Conservation (phyloP, 2,113 vertebrate species). For the Bolborhynchus lineola region DNA sequence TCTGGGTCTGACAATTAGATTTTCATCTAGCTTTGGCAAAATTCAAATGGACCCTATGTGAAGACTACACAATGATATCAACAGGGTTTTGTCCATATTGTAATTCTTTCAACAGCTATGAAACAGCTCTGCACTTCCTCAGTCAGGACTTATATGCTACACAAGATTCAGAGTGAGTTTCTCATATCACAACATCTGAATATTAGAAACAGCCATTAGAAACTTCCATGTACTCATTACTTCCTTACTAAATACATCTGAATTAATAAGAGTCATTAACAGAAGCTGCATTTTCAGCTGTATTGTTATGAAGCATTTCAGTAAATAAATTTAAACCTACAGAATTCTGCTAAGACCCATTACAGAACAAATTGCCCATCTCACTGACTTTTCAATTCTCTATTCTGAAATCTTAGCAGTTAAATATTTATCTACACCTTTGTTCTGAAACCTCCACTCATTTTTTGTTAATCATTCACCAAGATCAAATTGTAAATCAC, state of each 20-base stretch:
- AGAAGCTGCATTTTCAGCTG: background rate
- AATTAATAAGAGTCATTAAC: background rate
- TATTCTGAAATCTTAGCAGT: background rate
- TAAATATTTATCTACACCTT: conserved; percentile 15
- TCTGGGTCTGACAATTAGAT: background rate
- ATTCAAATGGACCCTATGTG: background rate
- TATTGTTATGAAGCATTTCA: background rate
- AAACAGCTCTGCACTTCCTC: background rate
- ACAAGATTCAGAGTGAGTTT: background rate
- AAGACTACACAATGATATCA: background rate
- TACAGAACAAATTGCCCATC: background rate
- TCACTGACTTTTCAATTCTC: background rate
- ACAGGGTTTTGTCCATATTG: background rate
- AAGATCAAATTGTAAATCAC: background rate
- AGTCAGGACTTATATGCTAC: background rate
- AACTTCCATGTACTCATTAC: background rate
- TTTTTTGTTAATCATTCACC: conserved; percentile 52
- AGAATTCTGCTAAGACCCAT: background rate
- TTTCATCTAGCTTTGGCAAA: background rate
- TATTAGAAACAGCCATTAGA: fast-evolving
- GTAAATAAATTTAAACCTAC: background rate
- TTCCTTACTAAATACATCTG: background rate
- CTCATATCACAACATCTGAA: background rate
- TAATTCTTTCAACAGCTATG: background rate
- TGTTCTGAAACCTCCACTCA: conserved; percentile 6